Base-by-base conservation (phyloP, 1,140 invertebrate genomes). In the Tenebrio molitor region DNA sequence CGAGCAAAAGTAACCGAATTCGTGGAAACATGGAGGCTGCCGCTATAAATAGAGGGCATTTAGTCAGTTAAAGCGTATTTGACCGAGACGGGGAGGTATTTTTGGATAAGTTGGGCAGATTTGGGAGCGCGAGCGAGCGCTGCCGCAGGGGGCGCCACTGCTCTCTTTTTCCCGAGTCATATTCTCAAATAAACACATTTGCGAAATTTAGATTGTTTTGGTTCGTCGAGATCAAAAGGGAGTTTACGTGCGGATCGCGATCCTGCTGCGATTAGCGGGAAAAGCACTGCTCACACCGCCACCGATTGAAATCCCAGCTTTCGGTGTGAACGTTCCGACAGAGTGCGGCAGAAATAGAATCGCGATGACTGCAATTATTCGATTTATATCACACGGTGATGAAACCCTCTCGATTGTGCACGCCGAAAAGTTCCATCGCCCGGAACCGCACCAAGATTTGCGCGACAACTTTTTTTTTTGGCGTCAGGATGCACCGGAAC, bases 31-130 rank as follows among this genome's bases (percentile, higher is more conserved):
- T 23, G 50, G 19, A 23, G 16, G 21, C 50, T 39, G 36, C n/a
- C 15, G 2, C 23, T 58, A 58, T 58, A 58, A 58, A 58, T 58
- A 58, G 50, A 58, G 50, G 44, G 50, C 50, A 58, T 58, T 58
- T 29, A 58, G 50, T 58, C 50, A 58, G 50, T 58, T 50, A 58
- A 58, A 58, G 50, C 50, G 50, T 58, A 58, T 58, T 58, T 58
- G 50, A 58, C 50, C 50, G 50, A 58, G 50, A 58, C 50, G 50
- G 50, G 50, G 50, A 58, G 23, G 50, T 58, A 58, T 58, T 58
- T 58, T 58, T 58, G 50, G 50, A 58, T 58, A 58, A 58, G 50
- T 58, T 58, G 50, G 50, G 0, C 36, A n/a, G 36, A 39, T 0
- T 39, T 39, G 12, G 12, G 36, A 39, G 36, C 25, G 25, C 8